These are phyloP conservation scores for Harlomillsia oculata DNA, from an alignment of 1,140 invertebrate genomes.

Conservation along the genomic window DNA sequence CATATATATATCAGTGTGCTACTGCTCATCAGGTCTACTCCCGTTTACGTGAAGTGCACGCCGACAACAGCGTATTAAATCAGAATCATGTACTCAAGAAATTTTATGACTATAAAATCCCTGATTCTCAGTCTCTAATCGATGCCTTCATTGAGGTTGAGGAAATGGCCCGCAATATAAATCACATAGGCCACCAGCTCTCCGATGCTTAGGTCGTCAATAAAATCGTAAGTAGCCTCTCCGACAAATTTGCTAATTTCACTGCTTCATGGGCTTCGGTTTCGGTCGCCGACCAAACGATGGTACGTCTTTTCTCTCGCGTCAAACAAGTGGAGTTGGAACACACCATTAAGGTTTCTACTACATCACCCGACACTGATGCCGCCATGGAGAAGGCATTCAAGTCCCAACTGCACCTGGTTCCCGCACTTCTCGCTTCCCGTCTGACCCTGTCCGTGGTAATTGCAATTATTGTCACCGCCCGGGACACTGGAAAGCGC, in stretches of 20 bases:
- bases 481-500: too few relatives aligned
- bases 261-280: neutral
- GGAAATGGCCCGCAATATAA: neutral
- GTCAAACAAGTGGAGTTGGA: neutral
- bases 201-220: neutral
- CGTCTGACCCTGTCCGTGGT: too few relatives aligned
- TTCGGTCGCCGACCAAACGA: neutral
- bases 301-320: too few relatives aligned
- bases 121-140: too few relatives aligned
- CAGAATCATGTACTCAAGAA: neutral
- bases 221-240: neutral
- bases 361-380: neutral
- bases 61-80: neutral
- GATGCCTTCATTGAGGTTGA: neutral
- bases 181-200: neutral
- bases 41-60: neutral
- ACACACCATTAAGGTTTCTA: neutral
- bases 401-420: neutral
- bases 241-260: neutral
- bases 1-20: neutral
- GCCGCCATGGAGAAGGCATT: too few relatives aligned
- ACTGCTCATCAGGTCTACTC: neutral
- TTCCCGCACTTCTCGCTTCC: too few relatives aligned
- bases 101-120: neutral
- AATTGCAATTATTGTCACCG: too few relatives aligned